Evolutionary conservation across 2,888 invertebrate species (phyloP), one percentile per base, ranked within the genome.

Genomic region (Saturnia pavonia): DNA sequence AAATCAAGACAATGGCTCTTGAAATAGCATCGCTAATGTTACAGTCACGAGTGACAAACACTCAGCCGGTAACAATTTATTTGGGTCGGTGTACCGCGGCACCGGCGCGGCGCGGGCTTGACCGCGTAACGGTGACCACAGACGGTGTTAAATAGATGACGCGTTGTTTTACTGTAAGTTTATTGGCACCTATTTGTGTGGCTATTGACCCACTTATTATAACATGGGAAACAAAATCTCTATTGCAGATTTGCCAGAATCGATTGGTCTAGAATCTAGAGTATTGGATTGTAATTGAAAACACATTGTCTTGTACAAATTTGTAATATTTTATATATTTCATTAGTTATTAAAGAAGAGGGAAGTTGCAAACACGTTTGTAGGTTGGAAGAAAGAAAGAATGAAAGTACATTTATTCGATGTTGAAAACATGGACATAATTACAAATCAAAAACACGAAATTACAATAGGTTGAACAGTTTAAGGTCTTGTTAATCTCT

Each of bases 101-200:
- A 40, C 48, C 68, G 68, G 11, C 48, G 68, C 27, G n/a, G 67
- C n/a, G 16, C 48, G 54, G 68, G 11, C 48, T 60, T 25, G 34
- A 22, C 60, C 63, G 45, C n/a, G 65, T 75, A 75, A 74, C 75
- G 75, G 75, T 74, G 14, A 66, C 48, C 42, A 19, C 65, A 68
- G 69, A 68, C 72, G 25, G 72, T 74, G 72, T 51, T 71, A 71
- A 74, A 57, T 43, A 71, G 63, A 71, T 73, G 75, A 74, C 71
- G 72, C 71, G 69, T 57, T 70, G 73, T 71, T 69, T 69, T 68
- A 68, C 48, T 68, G 27, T 45, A 68, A 68, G 11, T 68, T 68
- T 54, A 54, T 57, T 57, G 34, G 19, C 54, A 34, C 54, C 54
- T 25, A 68, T 48, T 19, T 68, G 45, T 68, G n/a, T 68, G 68